phyloP scores from a whole-genome alignment of 2,113 vertebrate genomes.

The Bostrychus sinensis region DNA sequence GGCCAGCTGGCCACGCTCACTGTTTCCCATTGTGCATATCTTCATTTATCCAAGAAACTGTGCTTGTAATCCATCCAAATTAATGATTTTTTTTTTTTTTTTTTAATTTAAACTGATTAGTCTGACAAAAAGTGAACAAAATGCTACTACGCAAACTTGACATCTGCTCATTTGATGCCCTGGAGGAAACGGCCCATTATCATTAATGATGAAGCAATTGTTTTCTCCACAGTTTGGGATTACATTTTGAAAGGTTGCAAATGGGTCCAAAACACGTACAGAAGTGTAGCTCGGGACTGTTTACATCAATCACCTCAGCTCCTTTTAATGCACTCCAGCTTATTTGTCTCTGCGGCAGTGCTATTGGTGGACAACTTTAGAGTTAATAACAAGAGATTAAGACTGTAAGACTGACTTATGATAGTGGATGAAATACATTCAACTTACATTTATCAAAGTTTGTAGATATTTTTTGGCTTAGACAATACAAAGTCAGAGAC shows the following conservation, averaged over 20 bases:
- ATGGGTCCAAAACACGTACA: not conserved
- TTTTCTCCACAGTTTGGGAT: not conserved
- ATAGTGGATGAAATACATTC: not conserved
- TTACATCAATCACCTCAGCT: not conserved
- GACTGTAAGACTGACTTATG: not conserved
- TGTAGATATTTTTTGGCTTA: not conserved
- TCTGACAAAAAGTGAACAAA: not conserved
- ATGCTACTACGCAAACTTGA: not conserved
- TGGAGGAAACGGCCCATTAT: not conserved
- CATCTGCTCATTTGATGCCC: constrained; percentile 3
- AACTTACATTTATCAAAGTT: not conserved
- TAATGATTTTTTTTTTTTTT: not conserved
- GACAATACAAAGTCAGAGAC: not conserved
- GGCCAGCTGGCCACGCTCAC: too few species aligned
- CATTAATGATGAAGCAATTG: not conserved
- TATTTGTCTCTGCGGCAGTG: not conserved
- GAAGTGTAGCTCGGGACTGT: constrained; percentile 1
- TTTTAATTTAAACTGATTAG: not conserved
- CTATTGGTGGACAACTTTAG: not conserved
- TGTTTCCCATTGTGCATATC: too few species aligned
- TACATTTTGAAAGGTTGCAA: constrained; percentile 1
- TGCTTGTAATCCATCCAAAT: not conserved
- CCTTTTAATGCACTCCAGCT: not conserved
- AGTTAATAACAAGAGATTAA: not conserved
- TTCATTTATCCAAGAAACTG: not conserved